Conservation (phyloP, 2,888 invertebrate genomes). For the Didymodactylos carnosus region DNA sequence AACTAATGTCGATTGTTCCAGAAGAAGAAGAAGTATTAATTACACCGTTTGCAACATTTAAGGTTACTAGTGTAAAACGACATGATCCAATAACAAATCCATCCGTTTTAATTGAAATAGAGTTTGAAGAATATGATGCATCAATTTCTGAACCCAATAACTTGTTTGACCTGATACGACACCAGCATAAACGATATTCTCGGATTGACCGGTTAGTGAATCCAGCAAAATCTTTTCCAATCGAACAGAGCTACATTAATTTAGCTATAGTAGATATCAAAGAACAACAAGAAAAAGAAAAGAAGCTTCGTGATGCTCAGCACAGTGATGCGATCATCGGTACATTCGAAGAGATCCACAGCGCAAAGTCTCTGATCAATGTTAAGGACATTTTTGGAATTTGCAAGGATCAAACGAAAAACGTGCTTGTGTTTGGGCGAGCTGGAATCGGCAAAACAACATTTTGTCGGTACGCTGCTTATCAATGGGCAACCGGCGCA, state of each 20-base stretch:
- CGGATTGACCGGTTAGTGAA: not conserved
- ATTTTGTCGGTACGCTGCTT: not conserved
- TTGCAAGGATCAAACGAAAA: not conserved
- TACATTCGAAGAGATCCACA: not conserved
- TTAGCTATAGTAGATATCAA: not conserved
- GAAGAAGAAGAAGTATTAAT: no score
- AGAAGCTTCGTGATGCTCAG: not conserved
- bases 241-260: not conserved
- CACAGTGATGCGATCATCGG: not conserved
- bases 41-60: no score
- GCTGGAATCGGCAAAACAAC: not conserved
- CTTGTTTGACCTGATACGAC: not conserved
- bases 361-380: not conserved
- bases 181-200: not conserved
- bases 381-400: not conserved
- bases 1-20: no score
- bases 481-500: not conserved
- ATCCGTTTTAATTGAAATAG: no score
- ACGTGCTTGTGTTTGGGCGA: not conserved
- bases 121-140: no score
- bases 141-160: not conserved
- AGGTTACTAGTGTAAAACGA: no score
- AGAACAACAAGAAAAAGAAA: not conserved
- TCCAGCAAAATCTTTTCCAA: not conserved
- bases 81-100: no score